Conservation (phyloP, 2,113 vertebrate genomes). For the Pterophyllum scalare region DNA sequence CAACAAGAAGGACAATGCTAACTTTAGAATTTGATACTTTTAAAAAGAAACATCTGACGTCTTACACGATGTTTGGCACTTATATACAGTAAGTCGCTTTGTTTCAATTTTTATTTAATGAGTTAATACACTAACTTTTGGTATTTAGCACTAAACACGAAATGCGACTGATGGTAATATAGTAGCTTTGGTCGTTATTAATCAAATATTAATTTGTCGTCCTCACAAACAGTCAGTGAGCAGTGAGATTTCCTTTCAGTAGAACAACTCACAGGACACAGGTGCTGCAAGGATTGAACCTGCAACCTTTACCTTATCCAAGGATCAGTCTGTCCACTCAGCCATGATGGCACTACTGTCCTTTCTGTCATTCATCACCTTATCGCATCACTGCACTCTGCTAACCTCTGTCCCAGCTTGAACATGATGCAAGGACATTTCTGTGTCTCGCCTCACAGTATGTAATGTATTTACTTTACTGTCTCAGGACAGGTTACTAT, state of each 20-base stretch:
- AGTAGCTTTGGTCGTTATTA: neutral
- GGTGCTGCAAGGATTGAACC: conserved; percentile 15
- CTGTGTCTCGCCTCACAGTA: neutral
- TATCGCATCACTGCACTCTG: conserved; percentile 39
- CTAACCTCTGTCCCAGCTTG: conserved; percentile 30
- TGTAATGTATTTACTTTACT: conserved; percentile 19
- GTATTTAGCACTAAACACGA: neutral
- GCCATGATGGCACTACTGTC: conserved; percentile 36
- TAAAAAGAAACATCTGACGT: neutral
- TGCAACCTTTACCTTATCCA: conserved; percentile 29
- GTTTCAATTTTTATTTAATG: neutral
- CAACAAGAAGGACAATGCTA: neutral
- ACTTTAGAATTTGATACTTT: neutral
- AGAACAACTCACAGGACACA: conserved; percentile 1
- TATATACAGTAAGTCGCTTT: neutral
- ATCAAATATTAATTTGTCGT: neutral
- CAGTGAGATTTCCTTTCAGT: neutral
- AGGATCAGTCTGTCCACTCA: conserved; percentile 11
- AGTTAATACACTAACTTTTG: neutral
- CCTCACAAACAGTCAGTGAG: neutral
- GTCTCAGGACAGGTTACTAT: conserved; percentile 8
- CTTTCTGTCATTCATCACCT: conserved; percentile 47
- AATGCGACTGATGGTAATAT: neutral
- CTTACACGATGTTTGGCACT: neutral
- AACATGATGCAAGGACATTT: conserved; percentile 1